Evolutionary conservation across 2,797 vertebrate species (phyloP), one percentile per base, ranked within the genome.

Genomic region (Orestias chungarensis): DNA sequence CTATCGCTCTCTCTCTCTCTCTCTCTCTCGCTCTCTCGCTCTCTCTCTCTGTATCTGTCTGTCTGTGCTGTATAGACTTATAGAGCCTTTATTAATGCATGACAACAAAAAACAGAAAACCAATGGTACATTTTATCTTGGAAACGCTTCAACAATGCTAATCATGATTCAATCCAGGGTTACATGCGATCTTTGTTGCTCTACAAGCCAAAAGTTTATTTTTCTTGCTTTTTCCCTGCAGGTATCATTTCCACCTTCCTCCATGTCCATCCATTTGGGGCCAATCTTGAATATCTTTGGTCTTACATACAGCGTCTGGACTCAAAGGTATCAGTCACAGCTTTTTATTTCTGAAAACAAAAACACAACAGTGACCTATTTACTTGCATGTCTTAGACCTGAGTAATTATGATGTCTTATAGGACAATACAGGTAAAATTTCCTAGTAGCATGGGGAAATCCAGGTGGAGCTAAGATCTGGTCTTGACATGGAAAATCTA

Each of bases 231-330:
- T 44, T 35, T 64, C 82, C 71, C 66, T 57, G 29, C 92, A 99
- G 97, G 97, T 73, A 95, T 99, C 73, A 96, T 99, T 85, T 98
- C 97, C 12, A 98, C 97, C 15, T 99, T 99, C 92, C 97, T 99
- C 72, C 97, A 99, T 0, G 97, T 99, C 44, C 97, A 99, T 84
- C 97, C 97, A 9, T 99, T 99, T 11, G 97, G 97, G 81, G 97
- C 97, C 64, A 99, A 99, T 86, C 97, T 98, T 68, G 97, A 99
- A 71, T 99, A 99, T 76, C 95, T 99, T 68, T 97, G 96, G 96
- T 99, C 97, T 1, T 99, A 99, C 84, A 96, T 98, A 76, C 97
- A 97, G 90, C 96, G 97, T 82, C 88, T 99, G 90, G 97, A 99
- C 91, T 94, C 96, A 0, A 97, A 96, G 97, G 97, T 98, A 93